These are phyloP conservation scores for Dreissena rostriformis DNA, from an alignment of 1,140 invertebrate species.

Conservation along the genomic window DNA sequence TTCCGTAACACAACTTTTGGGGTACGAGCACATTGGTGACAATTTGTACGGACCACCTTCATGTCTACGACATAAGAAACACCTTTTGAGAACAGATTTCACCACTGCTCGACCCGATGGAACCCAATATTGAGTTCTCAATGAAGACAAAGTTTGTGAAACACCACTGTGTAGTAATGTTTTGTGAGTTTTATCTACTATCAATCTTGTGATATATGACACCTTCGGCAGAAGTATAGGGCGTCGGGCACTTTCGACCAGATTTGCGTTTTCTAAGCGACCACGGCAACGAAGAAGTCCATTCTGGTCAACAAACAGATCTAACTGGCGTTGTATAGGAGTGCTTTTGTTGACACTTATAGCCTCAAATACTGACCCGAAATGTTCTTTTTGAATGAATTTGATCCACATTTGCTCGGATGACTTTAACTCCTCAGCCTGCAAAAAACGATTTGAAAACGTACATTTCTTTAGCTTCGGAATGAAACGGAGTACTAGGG, in stretches of 20 bases:
- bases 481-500: not conserved
- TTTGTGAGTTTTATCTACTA: conserved; percentile 23
- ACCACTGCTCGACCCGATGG: conserved; percentile 1
- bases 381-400: conserved; percentile 6
- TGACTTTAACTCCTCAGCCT: not conserved
- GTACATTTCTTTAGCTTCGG: not conserved
- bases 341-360: not conserved
- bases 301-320: too few species aligned
- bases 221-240: conserved; percentile 18
- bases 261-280: conserved; percentile 9
- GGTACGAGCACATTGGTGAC: conserved; percentile 6
- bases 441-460: not conserved
- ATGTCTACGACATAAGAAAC: conserved; percentile 13
- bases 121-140: conserved; percentile 21
- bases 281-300: too few species aligned
- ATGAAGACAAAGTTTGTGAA: conserved; percentile 11
- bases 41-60: conserved; percentile 11
- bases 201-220: not conserved
- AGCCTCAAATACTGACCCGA: not conserved
- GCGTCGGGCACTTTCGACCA: not conserved
- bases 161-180: conserved; percentile 3
- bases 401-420: not conserved
- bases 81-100: conserved; percentile 4
- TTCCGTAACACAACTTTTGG: not conserved
- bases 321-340: conserved; percentile 9